A percentile compares a stretch with the other conserved stretches of the same genome.
These are phyloP conservation scores for Meda fulgida DNA, from an alignment of 2,797 vertebrate species.

Conservation along the genomic window DNA sequence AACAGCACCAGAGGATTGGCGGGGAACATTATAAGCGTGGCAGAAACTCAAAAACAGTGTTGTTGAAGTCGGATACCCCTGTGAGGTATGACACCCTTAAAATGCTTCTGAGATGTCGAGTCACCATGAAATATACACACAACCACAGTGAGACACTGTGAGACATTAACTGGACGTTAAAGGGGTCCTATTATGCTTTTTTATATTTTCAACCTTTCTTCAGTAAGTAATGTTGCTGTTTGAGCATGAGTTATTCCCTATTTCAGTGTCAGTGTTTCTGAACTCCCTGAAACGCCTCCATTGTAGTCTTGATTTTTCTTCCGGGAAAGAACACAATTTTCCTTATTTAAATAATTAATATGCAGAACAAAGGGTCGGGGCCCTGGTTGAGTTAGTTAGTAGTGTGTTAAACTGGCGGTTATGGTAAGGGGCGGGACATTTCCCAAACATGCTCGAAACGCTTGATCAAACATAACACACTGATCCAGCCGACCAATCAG, in stretches of 20 bases:
- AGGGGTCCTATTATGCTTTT: neutral
- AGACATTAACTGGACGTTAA: neutral
- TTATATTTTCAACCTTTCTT: neutral
- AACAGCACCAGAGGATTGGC: conserved; percentile 3
- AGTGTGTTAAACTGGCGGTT: too few species aligned
- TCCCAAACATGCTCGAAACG: too few species aligned
- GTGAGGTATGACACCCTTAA: neutral
- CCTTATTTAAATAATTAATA: too few species aligned
- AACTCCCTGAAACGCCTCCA: too few species aligned
- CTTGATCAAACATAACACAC: too few species aligned
- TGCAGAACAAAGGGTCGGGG: too few species aligned
- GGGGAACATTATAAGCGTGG: neutral
- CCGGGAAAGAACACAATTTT: too few species aligned
- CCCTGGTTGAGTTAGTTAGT: too few species aligned
- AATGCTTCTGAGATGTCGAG: neutral
- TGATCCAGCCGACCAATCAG: too few species aligned
- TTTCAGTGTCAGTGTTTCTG: neutral
- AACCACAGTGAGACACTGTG: neutral
- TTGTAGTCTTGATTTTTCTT: too few species aligned
- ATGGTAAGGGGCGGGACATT: too few species aligned
- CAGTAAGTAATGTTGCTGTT: neutral
- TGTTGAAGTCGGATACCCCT: neutral
- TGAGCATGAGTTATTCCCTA: neutral
- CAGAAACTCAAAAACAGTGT: conserved; percentile 27
- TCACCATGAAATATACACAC: neutral